Base-by-base conservation (phyloP, 2,113 vertebrate species). In the Naja naja region DNA sequence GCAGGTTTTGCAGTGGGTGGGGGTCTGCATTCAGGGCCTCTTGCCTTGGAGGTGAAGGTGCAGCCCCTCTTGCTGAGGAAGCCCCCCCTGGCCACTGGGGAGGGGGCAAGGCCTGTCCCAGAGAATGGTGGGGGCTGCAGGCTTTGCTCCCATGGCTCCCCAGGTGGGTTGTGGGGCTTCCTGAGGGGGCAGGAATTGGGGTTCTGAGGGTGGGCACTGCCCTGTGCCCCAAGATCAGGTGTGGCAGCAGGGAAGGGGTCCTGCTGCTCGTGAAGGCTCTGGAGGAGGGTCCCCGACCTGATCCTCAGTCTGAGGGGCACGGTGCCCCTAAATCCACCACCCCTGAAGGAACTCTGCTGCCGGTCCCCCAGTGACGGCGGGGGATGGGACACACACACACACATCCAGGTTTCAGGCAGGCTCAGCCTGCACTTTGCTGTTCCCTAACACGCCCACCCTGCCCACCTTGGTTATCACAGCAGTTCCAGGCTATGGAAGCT, bases 21-120 rank as follows among this genome's bases (percentile, higher is more conserved):
- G 1, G 30, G 4, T 34, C 30, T 34, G 12, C 14, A 0, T 16
- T 12, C 0, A n/a, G 64, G 14, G 30, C 9, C 10, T 4, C 64
- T n/a, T 64, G 11, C 4, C 60, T 34, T 34, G 1, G 64, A 74
- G 64, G 12, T 18, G 64, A 34, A 74, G 64, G 34, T 69, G 64
- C 30, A 16, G 64, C 58, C 25, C 7, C 25, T 27, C 30, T 60
- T 64, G 11, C 69, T 34, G 16, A 34, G n/a, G 69, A 81, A 81
- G 6, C 16, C 20, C 5, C n/a, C 16, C 69, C n/a, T 1, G 2
- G n/a, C 64, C 14, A 34, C 16, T 18, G 60, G 4, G 27, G 30
- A n/a, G 60, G 4, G 11, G 30, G 30, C 27, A 12, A 4, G 30
- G 58, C 14, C 27, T 64, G 11, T 81, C 18, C 16, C 5, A 18